These are phyloP conservation scores for Bungarus multicinctus DNA, from an alignment of 2,113 vertebrate genomes.

Conservation along the genomic window DNA sequence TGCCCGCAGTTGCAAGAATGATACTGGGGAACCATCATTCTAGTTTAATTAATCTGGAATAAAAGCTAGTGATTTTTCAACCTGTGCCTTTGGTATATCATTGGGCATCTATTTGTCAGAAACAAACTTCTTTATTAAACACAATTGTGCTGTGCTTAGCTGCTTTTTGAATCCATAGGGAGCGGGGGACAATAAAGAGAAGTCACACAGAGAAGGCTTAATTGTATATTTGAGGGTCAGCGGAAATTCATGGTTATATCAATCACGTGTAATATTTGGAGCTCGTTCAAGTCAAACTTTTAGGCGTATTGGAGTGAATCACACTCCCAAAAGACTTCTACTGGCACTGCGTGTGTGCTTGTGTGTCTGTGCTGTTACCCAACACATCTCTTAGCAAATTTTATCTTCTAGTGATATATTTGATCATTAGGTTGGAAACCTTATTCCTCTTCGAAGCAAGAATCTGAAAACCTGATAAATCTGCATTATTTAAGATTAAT, in stretches of 20 bases:
- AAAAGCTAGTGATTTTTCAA: neutral
- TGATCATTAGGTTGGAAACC: neutral
- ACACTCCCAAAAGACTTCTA: neutral
- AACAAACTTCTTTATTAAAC: conserved; percentile 51
- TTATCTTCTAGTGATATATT: conserved; percentile 11
- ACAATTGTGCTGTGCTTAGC: conserved; percentile 39
- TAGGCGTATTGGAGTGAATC: conserved; percentile 14
- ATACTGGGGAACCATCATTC: conserved; percentile 8
- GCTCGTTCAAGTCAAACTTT: neutral
- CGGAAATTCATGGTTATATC: conserved; percentile 25
- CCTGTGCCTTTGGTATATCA: conserved; percentile 11
- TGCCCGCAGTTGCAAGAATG: neutral
- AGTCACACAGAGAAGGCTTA: conserved; percentile 39
- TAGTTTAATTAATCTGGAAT: conserved; percentile 31
- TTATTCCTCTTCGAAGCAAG: neutral
- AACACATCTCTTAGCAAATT: conserved; percentile 26
- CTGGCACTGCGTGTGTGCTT: neutral
- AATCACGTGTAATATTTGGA: conserved; percentile 30
- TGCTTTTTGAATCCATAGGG: conserved; percentile 41
- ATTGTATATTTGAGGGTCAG: conserved; percentile 21
- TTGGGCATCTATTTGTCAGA: conserved; percentile 49
- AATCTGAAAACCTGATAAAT: conserved; percentile 3
- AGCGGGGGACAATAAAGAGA: conserved; percentile 43
- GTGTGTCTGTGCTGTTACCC: neutral
- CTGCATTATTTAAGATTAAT: conserved; percentile 29